Base-by-base conservation (phyloP, 2,113 vertebrate genomes). In the Seriola dumerili region DNA sequence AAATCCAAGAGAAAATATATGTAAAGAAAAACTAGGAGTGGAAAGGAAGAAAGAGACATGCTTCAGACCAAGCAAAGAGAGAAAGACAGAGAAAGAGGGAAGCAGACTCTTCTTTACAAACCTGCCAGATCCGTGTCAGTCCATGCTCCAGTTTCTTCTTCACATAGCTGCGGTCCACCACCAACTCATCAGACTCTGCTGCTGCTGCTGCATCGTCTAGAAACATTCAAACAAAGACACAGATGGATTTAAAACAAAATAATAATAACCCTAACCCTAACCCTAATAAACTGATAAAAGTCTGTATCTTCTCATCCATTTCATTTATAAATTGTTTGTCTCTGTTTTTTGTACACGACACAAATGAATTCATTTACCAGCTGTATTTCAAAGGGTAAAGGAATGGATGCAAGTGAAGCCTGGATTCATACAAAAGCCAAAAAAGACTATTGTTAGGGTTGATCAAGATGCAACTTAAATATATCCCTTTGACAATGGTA, bases 71-170 rank as follows among this genome's bases (percentile, higher is more conserved):
- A 3, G 21, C 1, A 70, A 61, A 48, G 32, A 21, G 21, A 44
- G 14, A n/a, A 11, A 59, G 32, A 14, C 0, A 54, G 13, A 25
- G 0, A 63, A 36, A 79, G 0, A 2, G 23, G n/a, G 17, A 63
- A 21, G 16, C 3, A 23, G 8, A 55, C 13, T 32, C 1, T 32
- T 68, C 4, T 40, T 13, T 59, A 92, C 70, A 82, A 96, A 97
- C 98, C 98, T 99, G 98, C 98, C 98, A 99, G 94, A 99, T 99
- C 58, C 98, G 93, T 1, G 97, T 96, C 72, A 99, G 96, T 40
- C 98, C 98, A 0, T 99, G 98, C 80, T 99, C 98, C 74, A 99
- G 90, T 80, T 99, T 99, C 96, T 99, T 99, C 93, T 98, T 99
- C n/a, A 99, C 96, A 4, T 99, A 99, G 88, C 94, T 97, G 79